phyloP scores from a whole-genome alignment of 2,113 vertebrate species.

The Grallaria varia region DNA sequence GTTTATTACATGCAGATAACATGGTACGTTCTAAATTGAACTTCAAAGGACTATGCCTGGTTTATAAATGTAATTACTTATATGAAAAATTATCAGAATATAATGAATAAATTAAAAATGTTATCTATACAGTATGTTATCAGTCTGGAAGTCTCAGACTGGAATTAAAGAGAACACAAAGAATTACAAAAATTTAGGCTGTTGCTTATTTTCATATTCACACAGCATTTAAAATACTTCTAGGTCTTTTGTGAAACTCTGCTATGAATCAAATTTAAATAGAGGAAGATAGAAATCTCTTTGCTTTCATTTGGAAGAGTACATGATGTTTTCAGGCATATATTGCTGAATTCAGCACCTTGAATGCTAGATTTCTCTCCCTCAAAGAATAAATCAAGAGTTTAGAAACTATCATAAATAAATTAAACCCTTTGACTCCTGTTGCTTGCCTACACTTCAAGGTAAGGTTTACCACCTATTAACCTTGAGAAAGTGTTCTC shows the following conservation, averaged over 20 bases:
- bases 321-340: background rate
- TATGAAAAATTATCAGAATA: background rate
- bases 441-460: background rate
- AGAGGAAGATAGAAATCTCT: background rate
- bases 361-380: background rate
- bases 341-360: background rate
- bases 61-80: constrained; percentile 32
- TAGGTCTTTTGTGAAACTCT: background rate
- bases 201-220: background rate
- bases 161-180: background rate
- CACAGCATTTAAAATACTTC: background rate
- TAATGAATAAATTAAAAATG: constrained; percentile 44
- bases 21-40: constrained; percentile 15
- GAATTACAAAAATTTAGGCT: background rate
- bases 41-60: constrained; percentile 3
- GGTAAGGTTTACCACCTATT: background rate
- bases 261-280: background rate
- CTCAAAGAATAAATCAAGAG: background rate
- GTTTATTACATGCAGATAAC: constrained; percentile 40
- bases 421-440: background rate
- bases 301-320: background rate
- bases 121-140: constrained; percentile 27
- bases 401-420: background rate
- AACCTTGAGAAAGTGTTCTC: background rate
- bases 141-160: background rate